Conservation (phyloP, 2,888 invertebrate species). For the Liposcelis brunnea region DNA sequence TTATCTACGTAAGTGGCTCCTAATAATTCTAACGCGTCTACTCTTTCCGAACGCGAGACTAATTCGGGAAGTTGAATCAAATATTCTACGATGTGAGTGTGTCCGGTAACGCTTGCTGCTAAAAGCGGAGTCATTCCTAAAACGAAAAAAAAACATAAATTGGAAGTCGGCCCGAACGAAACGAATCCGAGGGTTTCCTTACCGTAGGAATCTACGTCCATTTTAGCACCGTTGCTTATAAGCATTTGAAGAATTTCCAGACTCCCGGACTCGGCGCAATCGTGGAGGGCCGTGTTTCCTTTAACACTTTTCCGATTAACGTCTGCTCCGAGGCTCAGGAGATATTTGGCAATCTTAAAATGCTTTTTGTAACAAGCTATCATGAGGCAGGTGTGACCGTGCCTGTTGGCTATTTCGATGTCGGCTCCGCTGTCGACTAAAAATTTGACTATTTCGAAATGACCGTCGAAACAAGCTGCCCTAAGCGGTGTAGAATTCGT, state of each 20-base stretch:
- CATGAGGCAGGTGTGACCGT: constrained; percentile 95
- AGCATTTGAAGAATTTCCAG: constrained; percentile 81
- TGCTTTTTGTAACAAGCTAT: constrained; percentile 96
- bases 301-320: constrained; percentile 86
- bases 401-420: constrained; percentile 88
- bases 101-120: constrained; percentile 85
- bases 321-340: constrained; percentile 71
- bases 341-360: constrained; percentile 73
- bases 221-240: constrained; percentile 69
- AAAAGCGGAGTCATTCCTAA: constrained; percentile 84
- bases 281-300: constrained; percentile 93
- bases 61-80: constrained; percentile 54
- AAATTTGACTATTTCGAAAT: constrained; percentile 85
- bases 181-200: constrained; percentile 19
- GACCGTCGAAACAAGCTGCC: constrained; percentile 94
- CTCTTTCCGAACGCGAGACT: constrained; percentile 59
- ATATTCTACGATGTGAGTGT: constrained; percentile 84
- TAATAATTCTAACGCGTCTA: constrained; percentile 78
- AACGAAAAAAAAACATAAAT: constrained; percentile 11
- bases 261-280: constrained; percentile 92
- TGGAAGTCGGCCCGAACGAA: not conserved
- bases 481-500: constrained; percentile 89
- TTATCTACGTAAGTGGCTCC: constrained; percentile 96
- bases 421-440: constrained; percentile 85
- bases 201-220: constrained; percentile 90